Conservation (phyloP, 2,113 vertebrate genomes). For the Lepus americanus region DNA sequence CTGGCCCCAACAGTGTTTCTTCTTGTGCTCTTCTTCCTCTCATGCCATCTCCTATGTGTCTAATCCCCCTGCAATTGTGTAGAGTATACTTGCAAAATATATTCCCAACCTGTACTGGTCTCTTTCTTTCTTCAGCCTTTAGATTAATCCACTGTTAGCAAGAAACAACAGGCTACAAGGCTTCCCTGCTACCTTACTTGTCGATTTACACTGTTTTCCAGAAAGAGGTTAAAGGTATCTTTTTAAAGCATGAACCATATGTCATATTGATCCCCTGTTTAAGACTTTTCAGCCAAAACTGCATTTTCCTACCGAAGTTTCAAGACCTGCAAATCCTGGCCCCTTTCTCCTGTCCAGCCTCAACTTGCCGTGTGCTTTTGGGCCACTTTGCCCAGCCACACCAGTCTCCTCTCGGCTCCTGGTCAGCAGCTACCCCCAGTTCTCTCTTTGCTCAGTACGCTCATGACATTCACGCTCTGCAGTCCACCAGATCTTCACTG, state of each 20-base stretch:
- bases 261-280: background rate
- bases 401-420: too few species aligned
- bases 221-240: background rate
- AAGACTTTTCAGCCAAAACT: background rate
- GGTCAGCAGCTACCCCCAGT: fast-evolving
- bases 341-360: background rate
- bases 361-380: fast-evolving
- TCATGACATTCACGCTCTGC: background rate
- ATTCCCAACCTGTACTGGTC: background rate
- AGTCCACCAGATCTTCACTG: background rate
- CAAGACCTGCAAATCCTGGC: background rate
- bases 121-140: background rate
- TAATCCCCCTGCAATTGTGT: background rate
- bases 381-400: fast-evolving
- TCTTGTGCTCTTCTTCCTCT: fast-evolving
- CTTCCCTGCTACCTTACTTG: background rate
- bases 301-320: background rate
- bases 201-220: background rate
- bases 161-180: background rate
- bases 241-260: background rate
- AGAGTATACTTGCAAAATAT: background rate
- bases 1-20: background rate
- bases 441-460: background rate
- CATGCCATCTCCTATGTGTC: background rate
- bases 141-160: background rate